Evolutionary conservation across 2,797 vertebrate species (phyloP).

Genomic region (Eulemur mongoz): DNA sequence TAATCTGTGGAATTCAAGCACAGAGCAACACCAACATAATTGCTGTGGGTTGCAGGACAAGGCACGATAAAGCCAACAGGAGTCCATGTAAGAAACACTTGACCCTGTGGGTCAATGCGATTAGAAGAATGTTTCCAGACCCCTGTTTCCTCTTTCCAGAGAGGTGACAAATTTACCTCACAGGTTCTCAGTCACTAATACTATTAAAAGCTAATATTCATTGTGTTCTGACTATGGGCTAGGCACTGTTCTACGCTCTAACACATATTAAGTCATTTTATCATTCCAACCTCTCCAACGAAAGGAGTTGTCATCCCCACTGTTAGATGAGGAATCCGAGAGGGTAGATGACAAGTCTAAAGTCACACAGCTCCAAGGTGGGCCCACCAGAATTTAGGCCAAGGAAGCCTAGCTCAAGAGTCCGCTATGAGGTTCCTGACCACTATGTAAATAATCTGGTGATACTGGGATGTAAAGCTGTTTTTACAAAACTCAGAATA

Average conservation of each 20-base stretch:
- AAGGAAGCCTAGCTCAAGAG: not conserved
- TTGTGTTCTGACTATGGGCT: not conserved
- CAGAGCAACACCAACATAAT: not conserved
- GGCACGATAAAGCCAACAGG: not conserved
- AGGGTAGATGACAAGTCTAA: not conserved
- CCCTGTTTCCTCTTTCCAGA: not conserved
- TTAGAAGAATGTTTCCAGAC: not conserved
- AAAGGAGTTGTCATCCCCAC: not conserved
- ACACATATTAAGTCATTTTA: not conserved
- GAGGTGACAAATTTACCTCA: not conserved
- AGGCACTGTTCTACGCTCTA: not conserved
- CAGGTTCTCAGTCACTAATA: not conserved
- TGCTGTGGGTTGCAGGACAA: slow-evolving; percentile 5
- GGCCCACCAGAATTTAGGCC: not conserved
- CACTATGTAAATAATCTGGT: not conserved
- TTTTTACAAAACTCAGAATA: not conserved
- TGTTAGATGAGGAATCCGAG: not conserved
- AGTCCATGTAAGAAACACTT: not conserved
- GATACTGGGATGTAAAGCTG: not conserved
- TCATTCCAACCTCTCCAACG: not conserved
- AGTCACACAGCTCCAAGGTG: not conserved
- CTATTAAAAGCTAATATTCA: not conserved
- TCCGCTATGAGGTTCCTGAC: not conserved
- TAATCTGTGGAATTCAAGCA: not conserved
- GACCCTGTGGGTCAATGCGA: not conserved